phyloP scores from a whole-genome alignment of 2,888 invertebrate species.

The Gastracanthus pulcherrimus region DNA sequence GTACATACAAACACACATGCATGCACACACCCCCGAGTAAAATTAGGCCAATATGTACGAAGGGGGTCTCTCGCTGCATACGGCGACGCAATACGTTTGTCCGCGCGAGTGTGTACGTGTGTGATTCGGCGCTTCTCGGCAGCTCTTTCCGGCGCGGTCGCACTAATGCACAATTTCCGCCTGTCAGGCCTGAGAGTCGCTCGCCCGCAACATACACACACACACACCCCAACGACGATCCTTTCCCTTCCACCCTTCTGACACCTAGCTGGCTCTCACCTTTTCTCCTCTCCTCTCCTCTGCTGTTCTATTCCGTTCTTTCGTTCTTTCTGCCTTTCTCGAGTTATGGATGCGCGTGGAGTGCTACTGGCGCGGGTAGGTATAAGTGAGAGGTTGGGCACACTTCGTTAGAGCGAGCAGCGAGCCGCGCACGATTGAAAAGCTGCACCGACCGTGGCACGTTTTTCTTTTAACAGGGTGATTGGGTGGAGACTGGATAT shows the following conservation, averaged over 20 bases:
- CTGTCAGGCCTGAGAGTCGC: constrained; percentile 65
- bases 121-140: background rate
- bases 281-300: no score
- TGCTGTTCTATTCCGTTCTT: no score
- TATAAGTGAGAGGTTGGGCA: background rate
- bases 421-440: constrained; percentile 1
- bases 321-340: background rate
- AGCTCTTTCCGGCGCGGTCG: background rate
- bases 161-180: constrained; percentile 71
- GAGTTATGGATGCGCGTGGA: no score
- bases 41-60: background rate
- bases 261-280: background rate
- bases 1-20: background rate
- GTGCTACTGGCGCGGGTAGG: background rate
- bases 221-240: constrained; percentile 28
- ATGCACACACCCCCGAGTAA: no score
- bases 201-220: constrained; percentile 66
- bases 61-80: background rate
- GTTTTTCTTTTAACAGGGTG: background rate
- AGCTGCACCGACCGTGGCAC: background rate
- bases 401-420: constrained; percentile 27
- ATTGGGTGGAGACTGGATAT: background rate
- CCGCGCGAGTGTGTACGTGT: background rate
- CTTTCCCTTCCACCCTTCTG: background rate
- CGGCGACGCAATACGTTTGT: background rate